phyloP scores from a whole-genome alignment of 2,888 invertebrate species.

The Phasia obesa region DNA sequence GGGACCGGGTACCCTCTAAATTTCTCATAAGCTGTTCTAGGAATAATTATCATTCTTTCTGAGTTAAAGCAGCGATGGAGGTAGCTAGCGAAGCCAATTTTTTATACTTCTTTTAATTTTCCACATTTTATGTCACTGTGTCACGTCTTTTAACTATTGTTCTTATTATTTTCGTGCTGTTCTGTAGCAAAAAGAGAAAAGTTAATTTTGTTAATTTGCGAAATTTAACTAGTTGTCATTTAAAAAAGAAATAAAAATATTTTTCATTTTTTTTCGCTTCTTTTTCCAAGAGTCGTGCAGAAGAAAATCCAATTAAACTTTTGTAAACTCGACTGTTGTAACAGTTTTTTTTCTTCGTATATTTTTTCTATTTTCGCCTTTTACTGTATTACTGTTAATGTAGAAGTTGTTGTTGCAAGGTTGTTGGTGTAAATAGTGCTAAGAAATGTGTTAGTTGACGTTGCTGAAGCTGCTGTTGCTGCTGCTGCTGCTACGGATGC shows the following conservation, averaged over 20 bases:
- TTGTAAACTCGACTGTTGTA: conserved; percentile 71
- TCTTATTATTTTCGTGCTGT: conserved; percentile 23
- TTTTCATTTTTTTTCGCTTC: not conserved
- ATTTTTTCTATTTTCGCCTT: conserved; percentile 32
- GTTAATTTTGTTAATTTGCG: conserved; percentile 77
- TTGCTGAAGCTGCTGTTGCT: conserved; percentile 71
- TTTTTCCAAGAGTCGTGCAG: conserved; percentile 65
- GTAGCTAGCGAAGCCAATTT: no score
- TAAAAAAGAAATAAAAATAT: conserved; percentile 16
- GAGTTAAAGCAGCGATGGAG: no score
- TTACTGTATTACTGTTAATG: conserved; percentile 66
- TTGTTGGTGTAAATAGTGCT: conserved; percentile 14
- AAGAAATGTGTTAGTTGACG: conserved; percentile 31
- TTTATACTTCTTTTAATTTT: no score
- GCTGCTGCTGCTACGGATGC: conserved; percentile 72
- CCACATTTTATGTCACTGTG: conserved; percentile 40
- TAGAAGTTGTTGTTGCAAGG: conserved; percentile 51
- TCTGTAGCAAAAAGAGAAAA: conserved; percentile 50
- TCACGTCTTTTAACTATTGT: conserved; percentile 33
- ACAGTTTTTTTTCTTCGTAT: conserved; percentile 72
- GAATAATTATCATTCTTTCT: no score
- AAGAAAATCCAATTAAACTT: conserved; percentile 79
- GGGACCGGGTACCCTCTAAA: no score
- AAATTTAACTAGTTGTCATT: conserved; percentile 63
- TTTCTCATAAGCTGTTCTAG: no score